These are phyloP conservation scores for Peromyscus eremicus DNA, from an alignment of 2,797 vertebrate species.

Conservation along the genomic window DNA sequence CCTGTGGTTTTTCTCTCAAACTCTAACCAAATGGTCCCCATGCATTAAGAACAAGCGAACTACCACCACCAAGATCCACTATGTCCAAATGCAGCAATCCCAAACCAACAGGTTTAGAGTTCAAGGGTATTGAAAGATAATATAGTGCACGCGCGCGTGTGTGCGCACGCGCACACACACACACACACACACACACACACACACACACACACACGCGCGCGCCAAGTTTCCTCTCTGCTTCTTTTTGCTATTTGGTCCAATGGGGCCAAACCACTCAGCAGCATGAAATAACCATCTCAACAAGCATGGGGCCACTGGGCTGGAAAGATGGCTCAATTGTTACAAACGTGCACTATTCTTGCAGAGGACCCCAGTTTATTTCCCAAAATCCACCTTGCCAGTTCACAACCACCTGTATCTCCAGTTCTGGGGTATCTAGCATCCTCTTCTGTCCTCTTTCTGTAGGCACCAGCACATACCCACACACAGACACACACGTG, in stretches of 20 bases:
- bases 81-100: neutral
- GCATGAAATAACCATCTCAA: neutral
- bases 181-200: no score
- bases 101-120: neutral
- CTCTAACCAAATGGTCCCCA: neutral
- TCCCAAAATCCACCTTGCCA: neutral
- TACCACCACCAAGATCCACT: neutral
- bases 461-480: neutral
- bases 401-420: neutral
- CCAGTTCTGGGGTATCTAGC: neutral
- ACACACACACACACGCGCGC: neutral
- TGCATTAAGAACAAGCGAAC: neutral
- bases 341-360: neutral
- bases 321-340: neutral
- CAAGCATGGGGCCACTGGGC: neutral
- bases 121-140: neutral
- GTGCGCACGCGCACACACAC: no score
- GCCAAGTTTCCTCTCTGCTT: neutral
- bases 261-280: neutral
- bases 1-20: neutral
- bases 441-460: neutral
- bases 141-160: accelerated
- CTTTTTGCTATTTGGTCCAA: neutral
- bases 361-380: neutral
- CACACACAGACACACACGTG: neutral